Conservation (phyloP, 2,113 vertebrate genomes). For the Calyptommatus sinebrachiatus region DNA sequence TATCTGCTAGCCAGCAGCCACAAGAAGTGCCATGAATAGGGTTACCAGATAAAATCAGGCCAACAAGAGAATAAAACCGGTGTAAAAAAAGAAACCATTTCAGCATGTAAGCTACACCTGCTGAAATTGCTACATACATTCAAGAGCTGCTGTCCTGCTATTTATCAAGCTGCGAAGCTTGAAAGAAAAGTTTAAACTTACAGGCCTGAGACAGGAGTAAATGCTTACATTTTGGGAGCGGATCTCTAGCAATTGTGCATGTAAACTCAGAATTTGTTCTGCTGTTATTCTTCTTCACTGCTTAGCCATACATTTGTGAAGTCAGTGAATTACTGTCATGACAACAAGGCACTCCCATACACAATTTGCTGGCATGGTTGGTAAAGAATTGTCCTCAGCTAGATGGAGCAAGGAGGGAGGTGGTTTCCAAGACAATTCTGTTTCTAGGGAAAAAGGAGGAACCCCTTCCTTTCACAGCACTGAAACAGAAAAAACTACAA, state of each 20-base stretch:
- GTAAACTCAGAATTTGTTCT: neutral
- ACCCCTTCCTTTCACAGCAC: neutral
- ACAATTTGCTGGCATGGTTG: constrained; percentile 55
- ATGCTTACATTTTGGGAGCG: neutral
- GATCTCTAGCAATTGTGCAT: neutral
- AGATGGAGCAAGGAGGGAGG: neutral
- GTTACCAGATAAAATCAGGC: too few species aligned
- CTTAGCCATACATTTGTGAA: neutral
- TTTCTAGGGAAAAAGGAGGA: neutral
- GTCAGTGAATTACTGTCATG: constrained; percentile 68
- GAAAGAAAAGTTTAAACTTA: neutral
- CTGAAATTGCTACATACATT: too few species aligned
- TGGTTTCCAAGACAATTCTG: constrained; percentile 7
- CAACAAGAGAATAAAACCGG: too few species aligned
- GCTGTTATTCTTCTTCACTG: neutral
- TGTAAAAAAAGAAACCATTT: too few species aligned
- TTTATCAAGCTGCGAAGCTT: too few species aligned
- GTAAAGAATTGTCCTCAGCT: constrained; percentile 27
- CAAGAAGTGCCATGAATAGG: neutral
- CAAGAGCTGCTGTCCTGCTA: too few species aligned
- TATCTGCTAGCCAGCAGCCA: neutral
- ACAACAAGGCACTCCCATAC: constrained; percentile 67
- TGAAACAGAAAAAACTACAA: neutral
- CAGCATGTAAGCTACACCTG: too few species aligned
- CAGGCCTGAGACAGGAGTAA: neutral